Conservation (phyloP, 2,797 vertebrate genomes). For the Bryconaethiops microstoma region DNA sequence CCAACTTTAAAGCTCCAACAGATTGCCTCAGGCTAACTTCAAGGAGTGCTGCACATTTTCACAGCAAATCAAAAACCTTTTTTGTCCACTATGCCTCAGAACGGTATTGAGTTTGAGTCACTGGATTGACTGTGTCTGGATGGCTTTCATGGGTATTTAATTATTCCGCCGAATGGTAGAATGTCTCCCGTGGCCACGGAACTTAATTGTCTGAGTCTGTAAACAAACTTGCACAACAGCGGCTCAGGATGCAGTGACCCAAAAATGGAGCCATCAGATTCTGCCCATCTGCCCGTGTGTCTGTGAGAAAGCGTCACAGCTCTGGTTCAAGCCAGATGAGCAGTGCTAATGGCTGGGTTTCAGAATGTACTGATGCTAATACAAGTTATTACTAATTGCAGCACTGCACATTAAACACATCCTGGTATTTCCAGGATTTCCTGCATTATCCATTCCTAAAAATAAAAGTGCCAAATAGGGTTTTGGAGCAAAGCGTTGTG, state of each 20-base stretch:
- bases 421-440: not conserved
- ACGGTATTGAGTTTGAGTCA: not conserved
- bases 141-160: constrained; percentile 17
- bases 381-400: not conserved
- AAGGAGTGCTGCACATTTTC: constrained; percentile 7
- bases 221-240: constrained; percentile 7
- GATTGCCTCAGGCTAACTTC: not conserved
- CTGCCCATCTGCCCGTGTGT: constrained; percentile 12
- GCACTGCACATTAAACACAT: not conserved
- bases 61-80: not conserved
- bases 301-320: not conserved
- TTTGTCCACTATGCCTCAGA: not conserved
- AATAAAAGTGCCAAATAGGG: too few relatives aligned
- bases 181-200: not conserved
- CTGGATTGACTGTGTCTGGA: not conserved
- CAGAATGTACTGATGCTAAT: not conserved
- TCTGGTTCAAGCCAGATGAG: not conserved
- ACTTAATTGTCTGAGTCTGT: constrained; percentile 10
- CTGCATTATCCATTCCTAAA: not conserved
- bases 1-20: not conserved
- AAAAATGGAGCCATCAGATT: constrained; percentile 7
- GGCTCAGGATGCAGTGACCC: constrained; percentile 12
- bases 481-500: too few relatives aligned
- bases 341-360: not conserved
- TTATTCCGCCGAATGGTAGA: constrained; percentile 14